Base-by-base conservation (phyloP, 2,888 invertebrate species). In the Diogma glabrata region DNA sequence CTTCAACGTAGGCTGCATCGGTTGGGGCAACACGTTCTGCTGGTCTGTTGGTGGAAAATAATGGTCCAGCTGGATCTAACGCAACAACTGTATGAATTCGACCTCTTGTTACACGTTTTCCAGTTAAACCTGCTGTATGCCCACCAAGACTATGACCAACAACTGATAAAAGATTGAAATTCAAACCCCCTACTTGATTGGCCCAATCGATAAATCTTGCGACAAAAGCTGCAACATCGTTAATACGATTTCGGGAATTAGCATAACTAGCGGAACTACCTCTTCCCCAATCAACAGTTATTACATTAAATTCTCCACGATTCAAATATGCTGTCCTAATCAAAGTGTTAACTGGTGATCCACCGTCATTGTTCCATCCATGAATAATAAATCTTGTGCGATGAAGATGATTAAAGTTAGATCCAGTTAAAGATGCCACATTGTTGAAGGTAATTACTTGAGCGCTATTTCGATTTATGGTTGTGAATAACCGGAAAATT, bases 141-240 rank as follows among this genome's bases (percentile, higher is more conserved):
- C 76, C 76, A 4, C 78, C 78, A 51, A 79, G 66, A 56, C 78
- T 78, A 56, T 78, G 75, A 1, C 76, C 79, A 24, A 77, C 75
- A 2, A 68, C 33, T 71, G 73, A 64, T 65, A 78, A 56, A 64
- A 64, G 9, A 65, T 73, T n/a, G 70, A 72, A 43, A 64, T 65
- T 24, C 67, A 71, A 9, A 69, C 72, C 38, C 68, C 74, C 62
- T 63, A 67, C 4, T 64, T 69, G 1, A 64, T 74, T 60, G 67
- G 78, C 61, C 50, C 63, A 67, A 48, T 67, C 62, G 7, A 67
- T 54, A 10, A 67, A 56, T 0, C 22, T 46, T 1, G 66, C 67
- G 4, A 64, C 43, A n/a, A 60, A 60, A 16, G 52, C 51, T 2
- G 65, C 69, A n/a, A 62, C 60, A 12, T 54, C 54, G 0, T 57